Base-by-base conservation (phyloP, 2,888 invertebrate genomes). In the Chrysotoxum bicinctum region DNA sequence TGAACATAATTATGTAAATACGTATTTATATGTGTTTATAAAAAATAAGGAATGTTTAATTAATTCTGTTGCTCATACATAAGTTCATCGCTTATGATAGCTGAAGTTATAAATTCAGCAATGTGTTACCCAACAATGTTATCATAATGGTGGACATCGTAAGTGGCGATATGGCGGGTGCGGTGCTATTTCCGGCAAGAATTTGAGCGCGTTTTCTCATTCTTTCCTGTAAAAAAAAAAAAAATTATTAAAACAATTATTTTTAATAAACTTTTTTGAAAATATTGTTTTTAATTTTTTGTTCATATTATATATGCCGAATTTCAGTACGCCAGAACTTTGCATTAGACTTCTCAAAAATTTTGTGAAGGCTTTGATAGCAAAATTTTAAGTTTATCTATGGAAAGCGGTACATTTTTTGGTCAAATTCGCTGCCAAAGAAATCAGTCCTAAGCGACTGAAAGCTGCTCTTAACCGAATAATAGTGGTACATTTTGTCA, bases 151-250 rank as follows among this genome's bases (percentile, higher is more conserved):
- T 90, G 32, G 90, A 90, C 35, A 90, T 88, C 70, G 90, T 89
- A 70, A 90, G 60, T 0, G 30, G 94, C 91, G 64, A 93, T 92
- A 88, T 77, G 60, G 84, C 50, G 23, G 89, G 83, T 35, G 90
- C 91, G 40, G 91, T 91, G 56, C 94, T 94, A 90, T 94, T 94
- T 10, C 94, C 94, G 0, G 94, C 93, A 23, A 94, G 91, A 88
- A 94, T 94, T 88, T 94, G 93, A 14, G 94, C 94, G 1, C 94
- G 92, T 68, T 94, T 93, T 19, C 94, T 92, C 90, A 94, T 92
- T 48, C 94, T 91, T 89, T 94, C 94, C 87, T 92, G 72, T 0
- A 86, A 86, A 35, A 69, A 74, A 64, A 69, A 75, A 50, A 68
- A 40, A 21, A 2, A 16, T 8, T 8, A 23, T 43, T 64, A 45